Conservation (phyloP, 2,113 vertebrate species). For the Cyanistes caeruleus region DNA sequence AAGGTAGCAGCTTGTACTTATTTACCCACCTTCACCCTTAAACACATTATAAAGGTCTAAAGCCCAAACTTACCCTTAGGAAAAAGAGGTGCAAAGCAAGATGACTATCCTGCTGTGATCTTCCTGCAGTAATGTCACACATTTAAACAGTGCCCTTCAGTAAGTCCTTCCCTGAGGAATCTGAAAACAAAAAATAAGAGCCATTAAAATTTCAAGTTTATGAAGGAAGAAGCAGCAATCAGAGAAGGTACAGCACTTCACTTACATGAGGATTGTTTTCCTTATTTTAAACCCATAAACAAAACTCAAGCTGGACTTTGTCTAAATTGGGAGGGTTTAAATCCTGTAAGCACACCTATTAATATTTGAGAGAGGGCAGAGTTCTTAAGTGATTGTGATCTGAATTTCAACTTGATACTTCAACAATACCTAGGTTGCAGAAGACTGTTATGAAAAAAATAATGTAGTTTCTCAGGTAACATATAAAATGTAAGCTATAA, state of each 20-base stretch:
- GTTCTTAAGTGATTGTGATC: not conserved
- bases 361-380: not conserved
- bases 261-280: not conserved
- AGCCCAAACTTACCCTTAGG: conserved; percentile 36
- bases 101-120: conserved; percentile 25
- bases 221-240: not conserved
- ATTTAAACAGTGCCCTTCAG: conserved; percentile 63
- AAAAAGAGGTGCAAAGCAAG: conserved; percentile 49
- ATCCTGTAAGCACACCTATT: not conserved
- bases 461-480: not conserved
- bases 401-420: not conserved
- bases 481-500: not conserved
- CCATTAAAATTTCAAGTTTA: not conserved
- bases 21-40: not conserved
- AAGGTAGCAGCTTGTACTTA: not conserved
- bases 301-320: not conserved
- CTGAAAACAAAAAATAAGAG: conserved; percentile 45
- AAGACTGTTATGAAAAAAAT: not conserved
- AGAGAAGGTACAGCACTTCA: not conserved
- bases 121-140: conserved; percentile 51
- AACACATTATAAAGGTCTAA: not conserved
- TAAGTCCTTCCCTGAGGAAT: conserved; percentile 57
- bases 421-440: not conserved
- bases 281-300: not conserved
- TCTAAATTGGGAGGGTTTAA: not conserved